Conservation (phyloP, 2,888 invertebrate genomes). For the Brachylomia viminalis region DNA sequence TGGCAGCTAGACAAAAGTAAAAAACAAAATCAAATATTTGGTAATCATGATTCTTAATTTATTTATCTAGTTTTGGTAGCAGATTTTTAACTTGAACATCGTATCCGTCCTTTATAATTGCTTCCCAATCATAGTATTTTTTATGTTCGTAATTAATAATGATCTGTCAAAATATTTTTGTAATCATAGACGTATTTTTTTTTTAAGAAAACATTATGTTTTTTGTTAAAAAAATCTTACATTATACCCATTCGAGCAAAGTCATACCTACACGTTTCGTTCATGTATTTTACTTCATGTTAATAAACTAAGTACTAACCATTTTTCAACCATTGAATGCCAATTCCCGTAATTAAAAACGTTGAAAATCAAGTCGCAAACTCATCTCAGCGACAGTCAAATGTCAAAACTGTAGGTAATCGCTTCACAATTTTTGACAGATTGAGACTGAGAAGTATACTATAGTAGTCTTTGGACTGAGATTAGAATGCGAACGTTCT, state of each 20-base stretch:
- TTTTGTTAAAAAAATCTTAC: background rate
- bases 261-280: background rate
- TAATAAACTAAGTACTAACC: background rate
- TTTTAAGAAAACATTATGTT: background rate
- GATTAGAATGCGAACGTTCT: no score
- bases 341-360: no score
- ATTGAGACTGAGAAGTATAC: no score
- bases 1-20: background rate
- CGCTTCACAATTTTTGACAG: no score
- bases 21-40: background rate
- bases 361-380: no score
- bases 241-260: background rate
- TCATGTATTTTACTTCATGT: background rate
- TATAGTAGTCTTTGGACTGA: no score
- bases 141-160: background rate
- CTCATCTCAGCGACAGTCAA: no score
- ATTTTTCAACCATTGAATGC: no score
- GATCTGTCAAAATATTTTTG: background rate
- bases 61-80: constrained; percentile 36
- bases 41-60: constrained; percentile 1
- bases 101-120: constrained; percentile 59
- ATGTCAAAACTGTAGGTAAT: no score
- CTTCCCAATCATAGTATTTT: background rate
- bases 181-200: background rate
- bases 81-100: constrained; percentile 23